Conservation (phyloP, 2,888 invertebrate genomes). For the Entomobrya multifasciata region DNA sequence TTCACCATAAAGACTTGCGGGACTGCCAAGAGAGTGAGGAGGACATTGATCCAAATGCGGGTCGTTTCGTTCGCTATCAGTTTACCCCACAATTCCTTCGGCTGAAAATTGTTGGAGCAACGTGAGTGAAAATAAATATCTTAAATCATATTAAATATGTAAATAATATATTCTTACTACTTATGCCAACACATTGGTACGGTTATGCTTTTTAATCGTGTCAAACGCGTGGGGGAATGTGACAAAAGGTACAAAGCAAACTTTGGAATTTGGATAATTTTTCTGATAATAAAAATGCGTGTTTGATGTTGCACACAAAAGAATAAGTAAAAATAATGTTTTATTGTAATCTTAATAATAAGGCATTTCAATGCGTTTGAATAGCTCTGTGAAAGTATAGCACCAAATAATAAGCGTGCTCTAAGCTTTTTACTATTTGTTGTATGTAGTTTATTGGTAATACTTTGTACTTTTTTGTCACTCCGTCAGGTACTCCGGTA, state of each 20-base stretch:
- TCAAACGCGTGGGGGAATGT: too few relatives aligned
- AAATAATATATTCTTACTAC: background rate
- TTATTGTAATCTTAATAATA: too few relatives aligned
- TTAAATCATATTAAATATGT: background rate
- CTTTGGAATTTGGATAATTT: too few relatives aligned
- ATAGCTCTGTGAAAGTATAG: too few relatives aligned
- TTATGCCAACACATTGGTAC: too few relatives aligned
- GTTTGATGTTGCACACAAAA: too few relatives aligned
- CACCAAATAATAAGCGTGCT: background rate
- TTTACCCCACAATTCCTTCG: constrained; percentile 99
- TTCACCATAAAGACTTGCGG: constrained; percentile 71
- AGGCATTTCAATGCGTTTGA: too few relatives aligned
- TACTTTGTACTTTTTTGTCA: background rate
- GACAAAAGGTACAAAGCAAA: too few relatives aligned
- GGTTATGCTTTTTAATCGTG: too few relatives aligned
- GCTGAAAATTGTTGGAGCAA: constrained; percentile 97
- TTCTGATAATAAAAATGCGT: too few relatives aligned
- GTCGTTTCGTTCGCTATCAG: constrained; percentile 98
- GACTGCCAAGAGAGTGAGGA: constrained; percentile 79
- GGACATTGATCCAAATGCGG: constrained; percentile 91
- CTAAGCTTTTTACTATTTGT: background rate
- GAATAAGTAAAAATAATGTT: too few relatives aligned
- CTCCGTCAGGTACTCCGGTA: too few relatives aligned
- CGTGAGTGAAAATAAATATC: constrained; percentile 87
- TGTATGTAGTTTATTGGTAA: background rate